Evolutionary conservation across 2,797 vertebrate genomes (phyloP).

Genomic region (Melopsittacus undulatus): DNA sequence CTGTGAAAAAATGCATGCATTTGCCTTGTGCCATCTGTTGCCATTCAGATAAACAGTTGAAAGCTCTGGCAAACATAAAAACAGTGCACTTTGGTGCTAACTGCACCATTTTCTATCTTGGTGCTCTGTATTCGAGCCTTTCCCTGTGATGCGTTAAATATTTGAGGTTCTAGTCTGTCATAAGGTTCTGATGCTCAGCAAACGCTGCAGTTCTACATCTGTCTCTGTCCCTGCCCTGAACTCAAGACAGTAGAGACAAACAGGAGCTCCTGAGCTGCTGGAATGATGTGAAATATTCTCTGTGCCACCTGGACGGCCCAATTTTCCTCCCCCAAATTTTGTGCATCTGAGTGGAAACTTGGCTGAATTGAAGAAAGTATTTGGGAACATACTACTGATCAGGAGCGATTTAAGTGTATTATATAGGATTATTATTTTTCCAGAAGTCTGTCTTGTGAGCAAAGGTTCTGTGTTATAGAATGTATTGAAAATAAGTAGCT

Average conservation of each 20-base stretch:
- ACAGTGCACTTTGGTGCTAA: background rate
- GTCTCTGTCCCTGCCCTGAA: background rate
- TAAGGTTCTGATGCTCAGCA: background rate
- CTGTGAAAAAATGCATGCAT: slow-evolving; percentile 63
- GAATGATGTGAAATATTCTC: slow-evolving; percentile 32
- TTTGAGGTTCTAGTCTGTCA: background rate
- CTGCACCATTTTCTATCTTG: slow-evolving; percentile 34
- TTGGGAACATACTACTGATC: slow-evolving; percentile 25
- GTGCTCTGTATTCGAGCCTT: background rate
- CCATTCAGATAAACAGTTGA: slow-evolving; percentile 66
- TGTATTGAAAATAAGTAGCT: slow-evolving; percentile 70
- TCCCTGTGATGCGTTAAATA: background rate
- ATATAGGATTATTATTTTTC: slow-evolving; percentile 71
- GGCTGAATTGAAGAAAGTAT: slow-evolving; percentile 29
- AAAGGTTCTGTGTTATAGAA: slow-evolving; percentile 36
- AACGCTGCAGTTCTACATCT: background rate
- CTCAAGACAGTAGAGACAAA: background rate
- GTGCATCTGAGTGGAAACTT: slow-evolving; percentile 58
- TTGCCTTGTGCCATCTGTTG: slow-evolving; percentile 69
- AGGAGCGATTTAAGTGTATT: slow-evolving; percentile 66
- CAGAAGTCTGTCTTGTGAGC: slow-evolving; percentile 56
- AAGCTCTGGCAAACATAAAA: slow-evolving; percentile 63
- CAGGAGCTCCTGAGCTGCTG: background rate
- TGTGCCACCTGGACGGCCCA: slow-evolving; percentile 43
- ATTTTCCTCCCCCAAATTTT: slow-evolving; percentile 16